Base-by-base conservation (phyloP, 2,888 invertebrate species). In the Leucania comma region DNA sequence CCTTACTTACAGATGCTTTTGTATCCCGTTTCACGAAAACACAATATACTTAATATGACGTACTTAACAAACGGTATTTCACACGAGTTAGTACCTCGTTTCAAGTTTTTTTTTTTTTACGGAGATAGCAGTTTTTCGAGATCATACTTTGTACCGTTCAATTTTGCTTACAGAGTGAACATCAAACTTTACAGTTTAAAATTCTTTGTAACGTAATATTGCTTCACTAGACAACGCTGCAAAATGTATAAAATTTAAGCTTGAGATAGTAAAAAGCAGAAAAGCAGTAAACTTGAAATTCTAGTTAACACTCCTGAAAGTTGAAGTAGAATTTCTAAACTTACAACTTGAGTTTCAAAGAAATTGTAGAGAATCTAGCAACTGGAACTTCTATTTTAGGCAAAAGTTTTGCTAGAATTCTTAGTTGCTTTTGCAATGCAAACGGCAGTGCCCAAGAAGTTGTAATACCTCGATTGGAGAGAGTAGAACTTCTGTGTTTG, bases 381-480 rank as follows among this genome's bases (percentile, higher is more conserved):
- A 32, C 32, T 42, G 12, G 8, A 42, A 57, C 50, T 75, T 67
- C 5, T 1, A 58, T 72, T 75, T 58, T 75, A 58, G 46, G n/a
- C 22, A 35, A 35, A 72, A 58, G 5, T 58, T 57, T 22, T 26
- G 17, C 26, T 22, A 14, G 26, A 26, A 67, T 12, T 57, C 3
- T 10, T 50, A 26, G 22, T 38, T 24, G 10, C n/a, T 24, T 50
- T 58, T 62, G 46, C 14, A 53, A 62, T 53, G 46, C 35, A 67
- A 58, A 68, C 46, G 29, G 1, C 22, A 20, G 6, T 17, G 9
- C 0, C 2, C 22, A 42, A 38, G 14, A 46, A 54, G 38, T 38
- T 48, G 12, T 56, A 38, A 48, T 12, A n/a, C 14, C 35, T n/a
- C 26, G 2, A 35, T 58, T 10, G 42, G 24, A 10, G 17, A 48